These are phyloP conservation scores for Acanthococcus lagerstroemiae DNA, from an alignment of 2,888 invertebrate species.

Conservation along the genomic window DNA sequence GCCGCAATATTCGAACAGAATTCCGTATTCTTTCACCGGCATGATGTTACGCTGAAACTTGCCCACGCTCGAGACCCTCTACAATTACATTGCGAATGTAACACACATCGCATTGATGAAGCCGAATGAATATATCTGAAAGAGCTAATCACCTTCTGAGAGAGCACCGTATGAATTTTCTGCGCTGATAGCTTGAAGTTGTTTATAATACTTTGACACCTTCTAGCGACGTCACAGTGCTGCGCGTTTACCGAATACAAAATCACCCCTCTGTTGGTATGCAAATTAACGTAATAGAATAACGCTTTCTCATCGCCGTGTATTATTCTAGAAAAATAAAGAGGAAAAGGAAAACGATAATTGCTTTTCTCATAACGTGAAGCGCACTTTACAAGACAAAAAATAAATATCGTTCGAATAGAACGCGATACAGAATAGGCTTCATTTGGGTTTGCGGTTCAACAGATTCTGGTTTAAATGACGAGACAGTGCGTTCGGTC, in stretches of 20 bases:
- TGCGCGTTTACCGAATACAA: conserved; percentile 21
- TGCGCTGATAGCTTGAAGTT: conserved; percentile 1
- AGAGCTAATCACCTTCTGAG: conserved; percentile 17
- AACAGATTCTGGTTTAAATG: too few species aligned
- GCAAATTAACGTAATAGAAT: conserved; percentile 31
- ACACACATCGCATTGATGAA: neutral
- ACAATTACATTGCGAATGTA: neutral
- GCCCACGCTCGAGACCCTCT: conserved; percentile 5
- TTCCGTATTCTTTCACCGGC: conserved; percentile 55
- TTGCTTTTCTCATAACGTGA: too few species aligned
- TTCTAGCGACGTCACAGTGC: neutral
- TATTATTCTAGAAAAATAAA: conserved; percentile 27
- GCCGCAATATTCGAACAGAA: conserved; percentile 56
- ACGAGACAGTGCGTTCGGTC: too few species aligned
- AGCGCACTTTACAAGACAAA: too few species aligned
- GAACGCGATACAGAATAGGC: too few species aligned
- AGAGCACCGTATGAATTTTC: conserved; percentile 5
- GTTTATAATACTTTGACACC: conserved; percentile 2
- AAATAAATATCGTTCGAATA: too few species aligned
- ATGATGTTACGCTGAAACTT: conserved; percentile 5
- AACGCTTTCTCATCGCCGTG: conserved; percentile 29
- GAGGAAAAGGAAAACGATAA: too few species aligned
- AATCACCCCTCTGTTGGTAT: conserved; percentile 24
- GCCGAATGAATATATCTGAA: too few species aligned
- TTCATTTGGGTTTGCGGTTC: too few species aligned